Evolutionary conservation across 53 echinoderm and acorn worm species (phyloP).

Genomic region (Crossaster papposus): DNA sequence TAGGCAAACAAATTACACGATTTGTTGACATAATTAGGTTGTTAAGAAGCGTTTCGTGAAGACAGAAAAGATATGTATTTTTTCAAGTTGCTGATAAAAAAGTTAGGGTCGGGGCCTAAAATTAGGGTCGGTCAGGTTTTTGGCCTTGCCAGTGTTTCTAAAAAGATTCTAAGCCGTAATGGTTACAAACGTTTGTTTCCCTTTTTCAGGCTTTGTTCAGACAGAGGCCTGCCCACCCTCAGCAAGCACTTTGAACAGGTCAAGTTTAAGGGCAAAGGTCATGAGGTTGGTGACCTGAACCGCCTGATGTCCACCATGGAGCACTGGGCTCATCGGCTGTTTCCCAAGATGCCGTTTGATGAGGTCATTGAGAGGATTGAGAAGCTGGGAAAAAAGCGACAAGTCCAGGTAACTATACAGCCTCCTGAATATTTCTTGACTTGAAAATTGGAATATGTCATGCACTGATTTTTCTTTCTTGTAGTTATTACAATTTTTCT

Average conservation of each 20-base stretch:
- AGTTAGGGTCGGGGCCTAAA: too few relatives aligned
- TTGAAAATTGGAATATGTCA: too few relatives aligned
- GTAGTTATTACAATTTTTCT: too few relatives aligned
- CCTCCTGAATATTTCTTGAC: neutral
- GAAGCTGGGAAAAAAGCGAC: constrained; percentile 87
- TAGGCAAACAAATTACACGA: too few relatives aligned
- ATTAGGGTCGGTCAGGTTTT: too few relatives aligned
- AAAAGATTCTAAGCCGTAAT: too few relatives aligned
- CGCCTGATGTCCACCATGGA: constrained; percentile 88
- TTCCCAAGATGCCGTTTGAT: constrained; percentile 94
- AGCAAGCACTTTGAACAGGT: constrained; percentile 88
- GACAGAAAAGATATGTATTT: too few relatives aligned
- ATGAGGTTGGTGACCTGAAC: constrained; percentile 87
- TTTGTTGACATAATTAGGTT: too few relatives aligned
- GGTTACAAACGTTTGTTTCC: neutral
- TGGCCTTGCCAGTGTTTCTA: too few relatives aligned
- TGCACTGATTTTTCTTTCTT: too few relatives aligned
- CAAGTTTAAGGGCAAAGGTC: constrained; percentile 99
- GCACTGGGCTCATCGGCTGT: constrained; percentile 95
- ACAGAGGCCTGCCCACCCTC: constrained; percentile 81
- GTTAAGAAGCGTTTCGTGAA: too few relatives aligned
- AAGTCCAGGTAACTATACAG: constrained; percentile 87
- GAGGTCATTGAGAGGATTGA: constrained; percentile 93
- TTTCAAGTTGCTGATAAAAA: too few relatives aligned
- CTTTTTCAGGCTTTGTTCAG: constrained; percentile 75